Percentiles rank a stretch among this genome's conserved stretches.
Conservation (phyloP, 1,140 invertebrate genomes). For the Oncopeltus fasciatus region DNA sequence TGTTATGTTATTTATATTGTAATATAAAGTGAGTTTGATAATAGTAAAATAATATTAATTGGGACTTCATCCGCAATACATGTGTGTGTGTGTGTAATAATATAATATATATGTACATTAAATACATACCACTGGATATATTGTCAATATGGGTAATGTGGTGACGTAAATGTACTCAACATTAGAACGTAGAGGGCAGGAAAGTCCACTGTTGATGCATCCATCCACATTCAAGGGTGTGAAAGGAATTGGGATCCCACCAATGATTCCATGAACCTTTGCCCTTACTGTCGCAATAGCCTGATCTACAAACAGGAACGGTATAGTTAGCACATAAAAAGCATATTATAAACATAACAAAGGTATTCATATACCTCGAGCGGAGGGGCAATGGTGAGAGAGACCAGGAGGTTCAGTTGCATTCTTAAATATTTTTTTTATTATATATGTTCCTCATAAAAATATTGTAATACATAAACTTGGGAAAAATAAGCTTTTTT, state of each 20-base stretch:
- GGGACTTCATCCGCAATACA: too few relatives aligned
- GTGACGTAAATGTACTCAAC: slow-evolving; percentile 1
- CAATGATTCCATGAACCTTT: slow-evolving; percentile 11
- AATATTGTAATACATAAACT: too few relatives aligned
- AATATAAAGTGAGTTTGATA: too few relatives aligned
- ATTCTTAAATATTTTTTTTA: too few relatives aligned
- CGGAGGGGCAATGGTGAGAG: neutral
- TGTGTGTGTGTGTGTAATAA: too few relatives aligned
- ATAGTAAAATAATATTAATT: too few relatives aligned
- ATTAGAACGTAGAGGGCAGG: neutral
- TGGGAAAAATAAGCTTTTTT: too few relatives aligned
- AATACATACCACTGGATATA: slow-evolving; percentile 12
- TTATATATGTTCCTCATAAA: too few relatives aligned
- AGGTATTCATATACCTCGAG: neutral
- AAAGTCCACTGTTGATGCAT: slow-evolving; percentile 9
- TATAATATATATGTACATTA: too few relatives aligned
- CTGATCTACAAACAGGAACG: slow-evolving; percentile 4
- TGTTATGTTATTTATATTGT: too few relatives aligned
- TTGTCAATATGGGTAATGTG: neutral
- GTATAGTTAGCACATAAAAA: neutral
- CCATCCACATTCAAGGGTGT: slow-evolving; percentile 7
- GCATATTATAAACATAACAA: neutral
- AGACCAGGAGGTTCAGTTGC: too few relatives aligned
- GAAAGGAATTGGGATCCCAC: slow-evolving; percentile 7
- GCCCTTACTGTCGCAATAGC: neutral